Evolutionary conservation across 2,888 invertebrate species (phyloP), one percentile per base, ranked within the genome.

Genomic region (Pammene fasciana): DNA sequence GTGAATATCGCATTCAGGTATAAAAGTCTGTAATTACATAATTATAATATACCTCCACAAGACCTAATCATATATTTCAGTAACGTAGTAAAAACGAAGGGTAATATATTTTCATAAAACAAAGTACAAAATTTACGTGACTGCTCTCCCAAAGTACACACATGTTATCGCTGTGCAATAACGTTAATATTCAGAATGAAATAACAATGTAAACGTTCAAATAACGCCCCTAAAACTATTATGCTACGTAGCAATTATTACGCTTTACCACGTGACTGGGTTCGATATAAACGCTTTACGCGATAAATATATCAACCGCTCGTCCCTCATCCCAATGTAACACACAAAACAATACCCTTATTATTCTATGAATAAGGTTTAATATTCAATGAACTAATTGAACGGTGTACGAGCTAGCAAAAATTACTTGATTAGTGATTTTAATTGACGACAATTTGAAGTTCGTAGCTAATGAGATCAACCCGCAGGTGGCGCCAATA

Each of bases 401-500:
- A n/a, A 18, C 7, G n/a, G 6, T 5, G 38, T 62, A 62, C 10
- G 62, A 62, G 62, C 10, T 62, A 41, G 38, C 26, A 13, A 62
- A 52, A 52, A 34, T n/a, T 26, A 62, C 36, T 62, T 41, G 62
- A 79, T 79, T 78, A 78, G 77, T 75, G 76, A 80, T 77, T 82
- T 77, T 82, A 84, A 83, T 82, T 74, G 79, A 72, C 78, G 82
- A 78, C 78, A 75, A 82, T 85, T 82, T 75, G 75, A 80, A 82
- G 80, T 81, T 82, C 74, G 78, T 67, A 79, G 72, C 75, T 82
- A 83, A 85, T 82, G 82, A 82, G 78, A 79, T 75, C 76, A 77
- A 61, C 73, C 72, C 72, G 74, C 84, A 84, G 84, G 79, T 84
- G 85, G 74, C 74, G 77, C 78, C 76, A 74, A 78, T 81, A 81